A percentile compares a stretch with the other conserved stretches of the same genome.
Conservation (phyloP, 2,113 vertebrate genomes). For the Laticauda laticaudata region DNA sequence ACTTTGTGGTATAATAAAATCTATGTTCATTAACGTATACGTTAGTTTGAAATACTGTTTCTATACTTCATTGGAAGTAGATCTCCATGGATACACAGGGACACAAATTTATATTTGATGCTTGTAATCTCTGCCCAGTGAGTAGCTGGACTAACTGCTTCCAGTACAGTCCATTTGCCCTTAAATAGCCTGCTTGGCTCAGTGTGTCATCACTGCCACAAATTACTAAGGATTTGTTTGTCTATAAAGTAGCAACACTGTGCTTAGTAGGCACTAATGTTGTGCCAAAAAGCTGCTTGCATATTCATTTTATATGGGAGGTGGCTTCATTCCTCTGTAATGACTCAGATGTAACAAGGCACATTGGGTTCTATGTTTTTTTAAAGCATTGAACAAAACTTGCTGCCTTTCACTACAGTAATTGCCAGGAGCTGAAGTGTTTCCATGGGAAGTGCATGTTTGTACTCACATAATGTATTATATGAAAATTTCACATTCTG, state of each 20-base stretch:
- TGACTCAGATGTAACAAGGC: conserved; percentile 67
- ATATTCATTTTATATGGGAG: conserved; percentile 66
- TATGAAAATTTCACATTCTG: background rate
- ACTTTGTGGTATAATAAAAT: background rate
- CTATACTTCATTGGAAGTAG: background rate
- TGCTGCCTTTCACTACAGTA: conserved; percentile 42
- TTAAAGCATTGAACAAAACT: conserved; percentile 27
- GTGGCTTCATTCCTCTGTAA: conserved; percentile 60
- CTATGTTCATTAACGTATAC: background rate
- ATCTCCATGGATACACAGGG: background rate
- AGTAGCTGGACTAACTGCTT: background rate
- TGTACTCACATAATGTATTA: background rate
- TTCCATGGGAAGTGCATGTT: background rate
- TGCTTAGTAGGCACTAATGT: conserved; percentile 33
- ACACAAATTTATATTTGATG: background rate
- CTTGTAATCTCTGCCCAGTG: background rate
- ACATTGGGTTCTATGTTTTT: conserved; percentile 59
- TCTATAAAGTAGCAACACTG: conserved; percentile 14
- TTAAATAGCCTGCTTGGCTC: conserved; percentile 1
- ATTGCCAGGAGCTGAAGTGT: background rate
- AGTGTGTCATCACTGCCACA: conserved; percentile 8
- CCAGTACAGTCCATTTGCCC: conserved; percentile 14
- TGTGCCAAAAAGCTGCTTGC: conserved; percentile 53
- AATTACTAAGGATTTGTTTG: conserved; percentile 31
- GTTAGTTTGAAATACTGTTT: background rate